A percentile compares a stretch with the other conserved stretches of the same genome.
Evolutionary conservation across 2,113 vertebrate species (phyloP).

Genomic region (Nerophis lumbriciformis): DNA sequence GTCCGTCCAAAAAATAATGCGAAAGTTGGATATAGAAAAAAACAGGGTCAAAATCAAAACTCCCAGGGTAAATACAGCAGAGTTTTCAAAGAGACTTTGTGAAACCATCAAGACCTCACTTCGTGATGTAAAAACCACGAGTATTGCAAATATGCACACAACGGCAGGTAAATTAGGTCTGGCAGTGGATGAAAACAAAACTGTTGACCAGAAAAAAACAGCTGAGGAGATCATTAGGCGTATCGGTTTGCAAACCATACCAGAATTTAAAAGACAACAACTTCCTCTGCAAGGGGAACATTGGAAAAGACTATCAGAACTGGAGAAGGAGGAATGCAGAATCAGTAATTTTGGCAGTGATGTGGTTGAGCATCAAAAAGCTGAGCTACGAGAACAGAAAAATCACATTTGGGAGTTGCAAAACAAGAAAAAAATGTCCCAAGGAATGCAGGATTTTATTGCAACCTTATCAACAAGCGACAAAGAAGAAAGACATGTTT

Average conservation of each 20-base stretch:
- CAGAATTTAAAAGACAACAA: not conserved
- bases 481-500: not conserved
- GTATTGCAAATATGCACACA: not conserved
- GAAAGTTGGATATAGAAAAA: slow-evolving; percentile 24
- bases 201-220: not conserved
- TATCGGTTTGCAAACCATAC: not conserved
- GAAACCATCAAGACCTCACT: slow-evolving; percentile 11
- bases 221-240: not conserved
- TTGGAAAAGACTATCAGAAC: not conserved
- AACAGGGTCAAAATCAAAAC: not conserved
- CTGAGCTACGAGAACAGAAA: not conserved
- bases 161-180: not conserved
- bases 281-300: slow-evolving; percentile 6
- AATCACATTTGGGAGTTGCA: not conserved
- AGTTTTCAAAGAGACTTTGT: slow-evolving; percentile 29
- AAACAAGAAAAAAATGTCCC: not conserved
- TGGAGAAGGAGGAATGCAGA: slow-evolving; percentile 1
- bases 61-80: slow-evolving; percentile 2
- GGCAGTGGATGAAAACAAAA: not conserved
- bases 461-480: not conserved
- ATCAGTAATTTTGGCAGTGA: not conserved
- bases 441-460: not conserved
- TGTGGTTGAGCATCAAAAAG: not conserved
- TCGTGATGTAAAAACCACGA: not conserved
- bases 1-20: not conserved